Base-by-base conservation (phyloP, 2,888 invertebrate species). In the Corythucha ciliata region DNA sequence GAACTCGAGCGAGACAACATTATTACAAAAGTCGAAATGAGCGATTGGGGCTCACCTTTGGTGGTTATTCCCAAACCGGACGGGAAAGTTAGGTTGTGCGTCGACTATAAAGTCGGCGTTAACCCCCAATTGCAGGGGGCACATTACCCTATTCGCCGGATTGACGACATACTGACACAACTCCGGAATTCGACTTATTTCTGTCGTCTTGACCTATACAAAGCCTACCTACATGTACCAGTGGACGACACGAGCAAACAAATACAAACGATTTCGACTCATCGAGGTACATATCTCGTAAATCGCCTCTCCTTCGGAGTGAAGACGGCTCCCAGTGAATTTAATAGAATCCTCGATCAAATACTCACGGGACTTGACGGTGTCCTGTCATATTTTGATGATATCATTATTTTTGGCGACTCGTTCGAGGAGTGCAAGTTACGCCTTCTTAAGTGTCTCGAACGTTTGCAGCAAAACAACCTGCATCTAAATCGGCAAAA, bases 141-240 rank as follows among this genome's bases (percentile, higher is more conserved):
- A 42, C 51, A 61, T 32, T 58, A 54, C 26, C 59, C 59, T 18
- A 54, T 60, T 8, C 49, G 21, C 21, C 36, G 33, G 42, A 55
- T 59, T 22, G 40, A 40, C 4, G 55, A 60, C 14, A 33, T 57
- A 10, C 46, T 59, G 10, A 44, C 40, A 21, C 29, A 33, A 21
- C 40, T 59, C 29, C 36, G 41, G 14, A 40, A 48, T 26, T 52
- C 57, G 1, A 52, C 14, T 33, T 40, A 53, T 39, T 59, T 57
- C 40, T 59, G 57, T 24, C 22, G 29, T 27, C 32, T 59, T 5
- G 58, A 60, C 46, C 24, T 60, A 18, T 46, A 45, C 33, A 57
- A 60, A 46, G 60, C 56, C 12, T 60, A 60, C 26, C 29, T 52
- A 10, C 57, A 59, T 29, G 22, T 57, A 12, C 18, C 26, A 25